Evolutionary conservation across 64 coral and sea anemone genomes (phyloP), one percentile per base, ranked within the genome.

Genomic region (Hydrozoanthus tunicans): DNA sequence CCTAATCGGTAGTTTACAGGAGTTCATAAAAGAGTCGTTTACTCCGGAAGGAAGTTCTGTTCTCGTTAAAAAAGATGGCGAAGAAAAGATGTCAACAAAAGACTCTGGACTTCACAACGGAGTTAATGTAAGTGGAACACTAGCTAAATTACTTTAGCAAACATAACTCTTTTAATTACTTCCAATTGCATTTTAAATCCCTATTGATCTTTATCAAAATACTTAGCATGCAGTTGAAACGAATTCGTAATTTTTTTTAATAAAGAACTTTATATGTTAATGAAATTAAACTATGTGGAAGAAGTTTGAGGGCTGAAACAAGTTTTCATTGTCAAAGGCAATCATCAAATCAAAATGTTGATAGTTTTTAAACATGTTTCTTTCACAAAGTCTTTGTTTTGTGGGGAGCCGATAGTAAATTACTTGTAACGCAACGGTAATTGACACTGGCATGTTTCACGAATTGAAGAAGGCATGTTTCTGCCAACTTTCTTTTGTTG

Each of bases 141-240:
- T 11, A 74, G 59, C 53, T 73, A 73, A 59, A 88, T 88, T 23
- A 75, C 12, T 59, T 88, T 25, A 74, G 69, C 83, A 73, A 88
- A 88, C 83, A 88, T 43, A 86, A 23, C 59, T 25, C 59, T 56
- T 86, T 88, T 88, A 88, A 88, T 88, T 88, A 88, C 83, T 73
- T 58, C n/a, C 11, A 88, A 57, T 13, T 14, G 25, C 56, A 88
- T 51, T 59, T 88, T 73, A 59, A 58, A 59, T 86, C 53, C 55
- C 70, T 53, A 86, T 57, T 14, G 53, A 73, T 51, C 53, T 24
- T 6, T 56, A 25, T 88, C 24, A 88, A 14, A 57, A 60, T 58
- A 57, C 9, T 75, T 75, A 61, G 67, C 53, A 73, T 60, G 24
- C 27, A 52, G 25, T 63, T 82, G 52, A 32, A 23, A 52, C 58